A percentile compares a stretch with the other conserved stretches of the same genome.
Evolutionary conservation across 2,797 vertebrate species (phyloP).

Genomic region (Manis javanica): DNA sequence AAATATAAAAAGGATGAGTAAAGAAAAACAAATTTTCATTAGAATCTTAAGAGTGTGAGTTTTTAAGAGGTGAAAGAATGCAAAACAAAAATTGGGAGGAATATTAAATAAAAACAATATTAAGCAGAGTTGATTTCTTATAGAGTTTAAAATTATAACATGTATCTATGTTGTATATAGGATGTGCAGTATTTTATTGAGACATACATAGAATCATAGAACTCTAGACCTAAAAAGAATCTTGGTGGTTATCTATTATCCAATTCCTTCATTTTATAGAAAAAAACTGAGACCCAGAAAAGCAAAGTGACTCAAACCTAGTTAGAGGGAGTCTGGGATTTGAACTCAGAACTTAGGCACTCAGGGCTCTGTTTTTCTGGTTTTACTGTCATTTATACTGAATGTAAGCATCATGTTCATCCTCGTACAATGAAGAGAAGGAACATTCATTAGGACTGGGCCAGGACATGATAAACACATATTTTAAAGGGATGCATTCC

Average conservation of each 20-base stretch:
- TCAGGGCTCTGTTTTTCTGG: neutral
- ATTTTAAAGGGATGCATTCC: slow-evolving; percentile 18
- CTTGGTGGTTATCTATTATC: neutral
- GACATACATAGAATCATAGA: neutral
- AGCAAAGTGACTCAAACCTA: neutral
- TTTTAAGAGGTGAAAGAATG: slow-evolving; percentile 22
- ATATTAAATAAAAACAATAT: slow-evolving; percentile 24
- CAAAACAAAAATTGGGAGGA: neutral
- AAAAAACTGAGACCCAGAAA: slow-evolving; percentile 2
- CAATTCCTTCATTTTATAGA: neutral
- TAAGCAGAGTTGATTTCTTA: neutral
- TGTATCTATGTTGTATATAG: neutral
- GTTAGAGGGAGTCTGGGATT: neutral
- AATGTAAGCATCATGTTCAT: neutral
- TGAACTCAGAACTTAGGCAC: neutral
- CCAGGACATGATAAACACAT: neutral
- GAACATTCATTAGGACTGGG: neutral
- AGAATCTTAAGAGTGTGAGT: neutral
- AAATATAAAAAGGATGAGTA: slow-evolving; percentile 33
- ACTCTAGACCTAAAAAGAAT: neutral
- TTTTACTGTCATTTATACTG: neutral
- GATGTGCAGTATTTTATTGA: neutral
- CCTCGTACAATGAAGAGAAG: neutral
- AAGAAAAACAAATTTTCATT: slow-evolving; percentile 17
- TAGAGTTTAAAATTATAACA: slow-evolving; percentile 7